phyloP scores from a whole-genome alignment of 2,113 vertebrate species.

The Rhinogobius similis region DNA sequence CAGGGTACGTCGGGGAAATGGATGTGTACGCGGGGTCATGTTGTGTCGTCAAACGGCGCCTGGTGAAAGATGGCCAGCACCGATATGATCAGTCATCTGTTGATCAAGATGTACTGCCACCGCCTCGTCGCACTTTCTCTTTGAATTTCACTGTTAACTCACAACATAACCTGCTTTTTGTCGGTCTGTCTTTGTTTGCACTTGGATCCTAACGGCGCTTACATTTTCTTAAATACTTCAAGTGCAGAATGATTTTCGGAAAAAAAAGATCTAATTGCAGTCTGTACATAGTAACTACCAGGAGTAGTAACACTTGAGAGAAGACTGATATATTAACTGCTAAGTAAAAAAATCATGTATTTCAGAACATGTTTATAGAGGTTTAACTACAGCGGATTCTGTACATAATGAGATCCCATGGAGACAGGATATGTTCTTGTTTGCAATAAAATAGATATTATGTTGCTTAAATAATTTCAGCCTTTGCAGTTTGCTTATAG shows the following conservation, averaged over 20 bases:
- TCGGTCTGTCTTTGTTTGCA: neutral
- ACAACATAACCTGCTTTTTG: constrained; percentile 3
- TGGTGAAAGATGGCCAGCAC: constrained; percentile 90
- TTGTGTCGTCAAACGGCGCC: constrained; percentile 96
- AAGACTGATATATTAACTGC: too few species aligned
- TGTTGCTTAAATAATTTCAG: neutral
- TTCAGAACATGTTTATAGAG: too few species aligned
- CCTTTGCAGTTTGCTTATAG: too few species aligned
- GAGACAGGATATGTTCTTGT: neutral
- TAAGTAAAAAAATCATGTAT: too few species aligned
- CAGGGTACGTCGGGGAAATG: constrained; percentile 90
- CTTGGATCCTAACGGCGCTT: constrained; percentile 5
- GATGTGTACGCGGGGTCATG: constrained; percentile 85
- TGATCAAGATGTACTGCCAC: constrained; percentile 93
- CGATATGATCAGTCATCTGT: constrained; percentile 97
- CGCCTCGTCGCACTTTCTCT: constrained; percentile 52
- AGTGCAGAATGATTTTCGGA: too few species aligned
- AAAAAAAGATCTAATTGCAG: neutral
- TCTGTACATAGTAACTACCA: too few species aligned
- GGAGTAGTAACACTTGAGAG: too few species aligned
- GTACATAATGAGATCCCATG: too few species aligned
- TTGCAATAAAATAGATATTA: neutral
- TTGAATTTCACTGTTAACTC: constrained; percentile 60
- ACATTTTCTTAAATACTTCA: neutral
- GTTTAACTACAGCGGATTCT: too few species aligned